Evolutionary conservation across 53 echinoderm and acorn worm species (phyloP).

Genomic region (Actinopyga echinites): DNA sequence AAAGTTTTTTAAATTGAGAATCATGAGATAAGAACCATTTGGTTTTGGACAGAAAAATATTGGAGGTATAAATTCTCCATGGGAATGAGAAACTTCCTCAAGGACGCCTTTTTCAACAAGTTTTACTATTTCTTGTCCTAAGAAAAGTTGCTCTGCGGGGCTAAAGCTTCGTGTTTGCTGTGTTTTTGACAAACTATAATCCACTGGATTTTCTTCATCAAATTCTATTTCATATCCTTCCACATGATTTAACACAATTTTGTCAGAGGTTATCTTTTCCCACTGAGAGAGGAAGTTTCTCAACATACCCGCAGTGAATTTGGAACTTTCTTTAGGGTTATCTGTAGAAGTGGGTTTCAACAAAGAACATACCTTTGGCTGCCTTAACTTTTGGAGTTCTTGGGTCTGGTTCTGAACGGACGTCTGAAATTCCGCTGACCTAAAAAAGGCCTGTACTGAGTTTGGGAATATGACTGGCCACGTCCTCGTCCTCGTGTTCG

Average conservation of each 20-base stretch:
- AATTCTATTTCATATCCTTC: constrained; percentile 15
- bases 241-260: neutral
- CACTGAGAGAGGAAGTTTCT: neutral
- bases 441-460: constrained; percentile 19
- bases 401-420: neutral
- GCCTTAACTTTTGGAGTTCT: neutral
- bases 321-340: neutral
- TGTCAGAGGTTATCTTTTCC: neutral
- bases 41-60: constrained; percentile 1
- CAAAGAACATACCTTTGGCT: neutral
- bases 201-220: neutral
- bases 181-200: neutral
- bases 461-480: neutral
- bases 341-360: neutral
- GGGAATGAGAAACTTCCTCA: neutral
- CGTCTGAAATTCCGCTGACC: neutral
- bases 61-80: constrained; percentile 17
- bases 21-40: constrained; percentile 13
- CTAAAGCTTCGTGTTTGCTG: neutral
- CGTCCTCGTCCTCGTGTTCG: neutral
- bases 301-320: neutral
- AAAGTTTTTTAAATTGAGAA: constrained; percentile 25
- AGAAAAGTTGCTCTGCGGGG: neutral
- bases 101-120: constrained; percentile 3
- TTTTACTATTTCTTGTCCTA: neutral